Percentiles rank a stretch among this genome's conserved stretches.
Conservation (phyloP, 2,797 vertebrate species). For the Liasis olivaceus region DNA sequence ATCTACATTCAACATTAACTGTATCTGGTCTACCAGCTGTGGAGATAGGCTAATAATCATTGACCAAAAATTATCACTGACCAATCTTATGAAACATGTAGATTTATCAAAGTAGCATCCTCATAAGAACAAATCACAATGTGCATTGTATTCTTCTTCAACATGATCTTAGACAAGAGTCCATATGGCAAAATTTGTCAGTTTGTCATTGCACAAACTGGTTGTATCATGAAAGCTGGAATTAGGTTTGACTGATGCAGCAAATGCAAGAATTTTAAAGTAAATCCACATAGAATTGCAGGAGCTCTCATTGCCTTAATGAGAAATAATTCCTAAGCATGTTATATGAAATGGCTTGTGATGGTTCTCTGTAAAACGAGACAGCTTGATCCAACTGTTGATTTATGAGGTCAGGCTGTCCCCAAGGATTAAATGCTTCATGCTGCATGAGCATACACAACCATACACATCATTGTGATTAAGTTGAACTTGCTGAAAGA, state of each 20-base stretch:
- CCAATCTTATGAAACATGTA: not conserved
- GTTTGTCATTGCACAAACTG: not conserved
- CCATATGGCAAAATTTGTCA: not conserved
- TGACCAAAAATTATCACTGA: not conserved
- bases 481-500: not conserved
- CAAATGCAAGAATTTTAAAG: not conserved
- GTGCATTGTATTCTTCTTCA: not conserved
- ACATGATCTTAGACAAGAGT: not conserved
- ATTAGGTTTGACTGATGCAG: not conserved
- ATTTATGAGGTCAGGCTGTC: not conserved
- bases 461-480: not conserved
- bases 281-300: not conserved
- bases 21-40: not conserved
- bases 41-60: not conserved
- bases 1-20: not conserved
- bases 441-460: not conserved
- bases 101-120: not conserved
- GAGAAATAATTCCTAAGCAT: not conserved
- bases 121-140: not conserved
- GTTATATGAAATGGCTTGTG: constrained; percentile 2
- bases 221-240: not conserved
- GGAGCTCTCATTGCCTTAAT: not conserved
- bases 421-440: not conserved
- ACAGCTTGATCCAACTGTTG: not conserved
- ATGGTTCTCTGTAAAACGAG: not conserved